Evolutionary conservation across 1,140 invertebrate species (phyloP).

Genomic region (Mycetomoellerius zeteki): DNA sequence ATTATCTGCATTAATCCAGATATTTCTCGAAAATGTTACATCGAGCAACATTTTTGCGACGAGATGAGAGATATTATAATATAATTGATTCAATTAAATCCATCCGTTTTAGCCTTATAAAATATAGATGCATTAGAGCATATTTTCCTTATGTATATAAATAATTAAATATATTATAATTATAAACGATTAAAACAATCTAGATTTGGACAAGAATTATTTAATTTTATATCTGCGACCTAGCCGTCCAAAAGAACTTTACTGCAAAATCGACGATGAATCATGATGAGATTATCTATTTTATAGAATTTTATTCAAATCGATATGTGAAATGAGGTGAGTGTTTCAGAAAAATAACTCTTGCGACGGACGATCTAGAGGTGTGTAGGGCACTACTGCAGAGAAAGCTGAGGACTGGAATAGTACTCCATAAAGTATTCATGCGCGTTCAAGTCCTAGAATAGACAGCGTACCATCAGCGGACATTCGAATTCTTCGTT

Average conservation of each 20-base stretch:
- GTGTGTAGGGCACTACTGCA: conserved; percentile 33
- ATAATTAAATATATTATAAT: neutral
- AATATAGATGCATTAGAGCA: neutral
- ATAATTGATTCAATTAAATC: neutral
- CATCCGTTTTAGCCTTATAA: neutral
- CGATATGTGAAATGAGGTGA: conserved; percentile 30
- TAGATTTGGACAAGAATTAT: neutral
- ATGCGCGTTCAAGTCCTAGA: conserved; percentile 35
- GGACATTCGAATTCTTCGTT: conserved; percentile 54
- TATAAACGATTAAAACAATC: neutral
- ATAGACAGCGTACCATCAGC: conserved; percentile 53
- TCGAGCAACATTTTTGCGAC: neutral
- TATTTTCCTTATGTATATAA: neutral
- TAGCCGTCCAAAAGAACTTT: conserved; percentile 16
- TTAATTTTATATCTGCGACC: neutral
- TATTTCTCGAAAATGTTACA: neutral
- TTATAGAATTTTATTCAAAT: conserved; percentile 5
- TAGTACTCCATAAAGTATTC: conserved; percentile 64
- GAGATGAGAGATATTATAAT: neutral
- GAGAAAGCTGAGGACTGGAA: conserved; percentile 48
- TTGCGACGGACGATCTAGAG: conserved; percentile 36
- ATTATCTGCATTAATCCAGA: neutral
- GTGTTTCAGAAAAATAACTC: conserved; percentile 46
- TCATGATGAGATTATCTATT: neutral
- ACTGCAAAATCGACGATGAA: neutral